Conservation (phyloP, 2,797 vertebrate genomes). For the Manis crassicaudata region DNA sequence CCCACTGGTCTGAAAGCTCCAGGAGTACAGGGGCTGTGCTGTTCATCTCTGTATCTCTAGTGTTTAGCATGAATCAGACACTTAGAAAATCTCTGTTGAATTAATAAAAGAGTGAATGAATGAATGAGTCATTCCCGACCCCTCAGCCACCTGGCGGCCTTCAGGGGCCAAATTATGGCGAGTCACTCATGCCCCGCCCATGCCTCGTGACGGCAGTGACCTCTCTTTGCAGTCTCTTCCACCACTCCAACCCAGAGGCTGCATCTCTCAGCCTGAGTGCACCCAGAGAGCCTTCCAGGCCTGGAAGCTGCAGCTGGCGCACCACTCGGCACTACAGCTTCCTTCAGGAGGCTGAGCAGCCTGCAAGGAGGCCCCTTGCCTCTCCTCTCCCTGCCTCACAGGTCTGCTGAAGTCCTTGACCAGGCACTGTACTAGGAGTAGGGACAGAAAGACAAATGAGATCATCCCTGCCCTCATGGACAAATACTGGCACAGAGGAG, state of each 20-base stretch:
- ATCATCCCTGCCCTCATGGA: not conserved
- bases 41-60: not conserved
- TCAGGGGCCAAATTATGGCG: slow-evolving; percentile 11
- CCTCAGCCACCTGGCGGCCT: not conserved
- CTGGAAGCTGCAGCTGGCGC: not conserved
- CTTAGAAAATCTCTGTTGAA: not conserved
- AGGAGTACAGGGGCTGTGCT: not conserved
- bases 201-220: not conserved
- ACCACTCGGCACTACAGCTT: not conserved
- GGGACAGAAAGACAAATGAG: not conserved
- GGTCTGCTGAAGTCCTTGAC: not conserved
- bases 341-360: not conserved
- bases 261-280: not conserved
- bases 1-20: not conserved
- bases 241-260: not conserved
- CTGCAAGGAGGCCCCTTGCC: not conserved
- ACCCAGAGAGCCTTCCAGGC: not conserved
- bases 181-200: slow-evolving; percentile 40
- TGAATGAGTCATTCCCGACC: not conserved
- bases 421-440: not conserved
- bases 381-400: not conserved
- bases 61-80: not conserved
- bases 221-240: slow-evolving; percentile 13
- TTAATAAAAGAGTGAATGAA: not conserved
- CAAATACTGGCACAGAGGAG: not conserved